Percentiles rank a stretch among this genome's conserved stretches.
Evolutionary conservation across 1,140 invertebrate species (phyloP).

Genomic region (Euglossa dilemma): DNA sequence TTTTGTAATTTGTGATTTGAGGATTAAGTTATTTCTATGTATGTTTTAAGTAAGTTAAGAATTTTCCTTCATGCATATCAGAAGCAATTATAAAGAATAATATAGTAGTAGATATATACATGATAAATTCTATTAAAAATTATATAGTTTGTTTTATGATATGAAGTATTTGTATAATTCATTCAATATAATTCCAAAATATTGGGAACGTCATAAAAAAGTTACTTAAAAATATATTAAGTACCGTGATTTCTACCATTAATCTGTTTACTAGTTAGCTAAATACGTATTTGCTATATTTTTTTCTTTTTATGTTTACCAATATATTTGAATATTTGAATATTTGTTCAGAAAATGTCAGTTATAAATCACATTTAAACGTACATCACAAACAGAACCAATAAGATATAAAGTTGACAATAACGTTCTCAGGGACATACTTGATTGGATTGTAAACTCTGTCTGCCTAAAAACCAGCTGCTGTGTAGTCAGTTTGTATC

Average conservation of each 20-base stretch:
- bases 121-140: not conserved
- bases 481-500: conserved; percentile 46
- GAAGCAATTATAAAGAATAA: not conserved
- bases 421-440: conserved; percentile 33
- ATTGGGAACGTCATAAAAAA: not conserved
- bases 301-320: not conserved
- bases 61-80: not conserved
- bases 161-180: not conserved
- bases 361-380: conserved; percentile 36
- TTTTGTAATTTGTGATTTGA: not conserved
- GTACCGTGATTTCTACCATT: too few species aligned
- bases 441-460: conserved; percentile 43
- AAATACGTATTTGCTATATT: too few species aligned
- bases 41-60: not conserved
- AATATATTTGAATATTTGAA: not conserved
- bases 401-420: conserved; percentile 32
- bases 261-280: not conserved
- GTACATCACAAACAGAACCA: conserved; percentile 20
- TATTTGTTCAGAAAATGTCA: not conserved
- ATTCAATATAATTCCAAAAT: not conserved
- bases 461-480: conserved; percentile 29
- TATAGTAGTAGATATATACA: not conserved
- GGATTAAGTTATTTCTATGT: not conserved
- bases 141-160: not conserved
- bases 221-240: not conserved